phyloP scores from a whole-genome alignment of 2,888 invertebrate species.

The Dicyrtoma fusca region DNA sequence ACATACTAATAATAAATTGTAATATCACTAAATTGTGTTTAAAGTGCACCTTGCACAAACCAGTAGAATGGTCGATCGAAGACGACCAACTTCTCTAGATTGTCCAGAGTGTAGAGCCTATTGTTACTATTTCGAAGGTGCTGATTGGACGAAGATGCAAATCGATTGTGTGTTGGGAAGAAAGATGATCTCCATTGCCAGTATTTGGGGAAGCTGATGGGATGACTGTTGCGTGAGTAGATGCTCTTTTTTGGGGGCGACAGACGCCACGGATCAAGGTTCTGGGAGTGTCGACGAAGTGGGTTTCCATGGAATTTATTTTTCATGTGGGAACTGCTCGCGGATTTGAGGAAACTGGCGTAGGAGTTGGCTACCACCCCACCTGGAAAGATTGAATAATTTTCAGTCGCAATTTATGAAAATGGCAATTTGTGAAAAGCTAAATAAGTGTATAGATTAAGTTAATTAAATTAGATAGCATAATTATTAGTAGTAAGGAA shows the following conservation, averaged over 20 bases:
- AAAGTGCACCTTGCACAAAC: slow-evolving; percentile 17
- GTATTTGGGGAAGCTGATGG: background rate
- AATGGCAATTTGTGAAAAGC: too few species aligned
- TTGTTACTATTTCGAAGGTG: background rate
- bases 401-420: background rate
- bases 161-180: background rate
- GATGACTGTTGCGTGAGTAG: background rate
- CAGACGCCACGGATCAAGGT: slow-evolving; percentile 2
- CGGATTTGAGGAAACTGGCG: background rate
- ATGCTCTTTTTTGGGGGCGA: background rate
- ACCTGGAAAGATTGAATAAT: background rate
- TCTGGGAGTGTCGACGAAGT: too few species aligned
- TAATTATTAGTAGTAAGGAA: too few species aligned
- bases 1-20: background rate
- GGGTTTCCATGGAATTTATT: background rate
- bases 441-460: too few species aligned
- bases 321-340: too few species aligned
- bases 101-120: background rate
- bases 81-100: background rate
- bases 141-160: background rate
- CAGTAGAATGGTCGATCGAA: slow-evolving; percentile 14
- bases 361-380: background rate
- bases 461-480: slow-evolving; percentile 5
- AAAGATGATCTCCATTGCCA: slow-evolving; percentile 1
- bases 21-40: background rate